A percentile compares a stretch with the other conserved stretches of the same genome.
Evolutionary conservation across 2,797 vertebrate genomes (phyloP).

Genomic region (Rhyacichthys aspro): DNA sequence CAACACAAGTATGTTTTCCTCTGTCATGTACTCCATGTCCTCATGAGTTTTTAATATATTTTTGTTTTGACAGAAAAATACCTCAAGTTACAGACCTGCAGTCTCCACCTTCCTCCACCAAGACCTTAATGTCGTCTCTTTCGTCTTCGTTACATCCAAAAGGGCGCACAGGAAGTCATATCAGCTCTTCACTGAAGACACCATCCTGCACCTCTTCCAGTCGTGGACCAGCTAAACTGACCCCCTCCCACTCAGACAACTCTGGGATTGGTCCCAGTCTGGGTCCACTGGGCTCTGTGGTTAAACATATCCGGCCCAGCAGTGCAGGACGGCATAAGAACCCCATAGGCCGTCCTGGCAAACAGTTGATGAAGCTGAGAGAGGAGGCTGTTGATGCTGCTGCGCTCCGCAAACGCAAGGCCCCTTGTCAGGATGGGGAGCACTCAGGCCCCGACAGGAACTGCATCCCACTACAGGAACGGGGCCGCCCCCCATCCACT

Average conservation of each 20-base stretch:
- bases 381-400: conserved; percentile 71
- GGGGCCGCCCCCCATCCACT: conserved; percentile 74
- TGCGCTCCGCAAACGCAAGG: conserved; percentile 84
- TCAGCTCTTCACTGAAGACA: conserved; percentile 72
- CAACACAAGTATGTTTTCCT: not conserved
- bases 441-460: conserved; percentile 87
- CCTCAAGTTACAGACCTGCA: conserved; percentile 87
- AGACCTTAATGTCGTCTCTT: conserved; percentile 63
- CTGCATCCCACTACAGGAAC: conserved; percentile 81
- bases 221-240: conserved; percentile 72
- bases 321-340: conserved; percentile 79
- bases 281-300: conserved; percentile 67
- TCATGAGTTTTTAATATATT: not conserved
- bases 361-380: conserved; percentile 81
- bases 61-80: conserved; percentile 84
- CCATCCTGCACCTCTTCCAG: conserved; percentile 61
- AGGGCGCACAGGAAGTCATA: conserved; percentile 78
- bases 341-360: conserved; percentile 83
- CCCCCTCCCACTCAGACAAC: conserved; percentile 81
- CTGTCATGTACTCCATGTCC: no score
- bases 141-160: conserved; percentile 74
- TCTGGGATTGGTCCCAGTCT: conserved; percentile 69
- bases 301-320: conserved; percentile 70
- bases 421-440: conserved; percentile 75
- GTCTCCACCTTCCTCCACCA: conserved; percentile 66